Percentiles rank a stretch among this genome's conserved stretches.
These are phyloP conservation scores for Nestor notabilis DNA, from an alignment of 2,113 vertebrate species.

Conservation along the genomic window DNA sequence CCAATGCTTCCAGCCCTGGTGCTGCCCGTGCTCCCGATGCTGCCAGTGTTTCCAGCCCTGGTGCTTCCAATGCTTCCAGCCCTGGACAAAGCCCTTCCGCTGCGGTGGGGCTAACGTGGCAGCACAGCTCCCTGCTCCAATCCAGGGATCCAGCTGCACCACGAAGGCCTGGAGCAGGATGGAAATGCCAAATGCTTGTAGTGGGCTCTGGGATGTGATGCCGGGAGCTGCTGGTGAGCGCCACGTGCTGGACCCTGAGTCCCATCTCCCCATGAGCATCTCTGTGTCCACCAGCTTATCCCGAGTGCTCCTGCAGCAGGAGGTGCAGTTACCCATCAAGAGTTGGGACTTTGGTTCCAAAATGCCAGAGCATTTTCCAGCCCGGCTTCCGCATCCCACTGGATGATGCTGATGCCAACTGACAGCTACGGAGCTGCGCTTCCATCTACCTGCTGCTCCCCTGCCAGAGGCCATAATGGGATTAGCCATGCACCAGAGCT, in stretches of 20 bases:
- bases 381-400: neutral
- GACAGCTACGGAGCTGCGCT: neutral
- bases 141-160: neutral
- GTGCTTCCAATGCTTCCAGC: neutral
- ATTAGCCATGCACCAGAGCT: neutral
- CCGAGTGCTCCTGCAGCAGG: neutral
- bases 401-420: neutral
- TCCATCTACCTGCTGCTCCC: neutral
- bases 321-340: neutral
- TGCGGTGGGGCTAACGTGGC: neutral
- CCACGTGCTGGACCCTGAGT: neutral
- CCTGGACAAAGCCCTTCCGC: neutral
- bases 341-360: neutral
- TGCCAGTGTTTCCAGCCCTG: neutral
- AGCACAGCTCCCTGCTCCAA: neutral
- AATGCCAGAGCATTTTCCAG: neutral
- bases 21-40: neutral
- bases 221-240: neutral
- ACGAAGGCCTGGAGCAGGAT: neutral
- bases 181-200: accelerated
- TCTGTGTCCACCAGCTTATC: neutral
- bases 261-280: neutral
- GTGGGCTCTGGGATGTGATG: neutral
- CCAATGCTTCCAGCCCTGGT: neutral
- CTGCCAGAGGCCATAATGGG: neutral